These are phyloP conservation scores for Oscheius onirici DNA, from an alignment of 2,888 invertebrate genomes.

Conservation along the genomic window DNA sequence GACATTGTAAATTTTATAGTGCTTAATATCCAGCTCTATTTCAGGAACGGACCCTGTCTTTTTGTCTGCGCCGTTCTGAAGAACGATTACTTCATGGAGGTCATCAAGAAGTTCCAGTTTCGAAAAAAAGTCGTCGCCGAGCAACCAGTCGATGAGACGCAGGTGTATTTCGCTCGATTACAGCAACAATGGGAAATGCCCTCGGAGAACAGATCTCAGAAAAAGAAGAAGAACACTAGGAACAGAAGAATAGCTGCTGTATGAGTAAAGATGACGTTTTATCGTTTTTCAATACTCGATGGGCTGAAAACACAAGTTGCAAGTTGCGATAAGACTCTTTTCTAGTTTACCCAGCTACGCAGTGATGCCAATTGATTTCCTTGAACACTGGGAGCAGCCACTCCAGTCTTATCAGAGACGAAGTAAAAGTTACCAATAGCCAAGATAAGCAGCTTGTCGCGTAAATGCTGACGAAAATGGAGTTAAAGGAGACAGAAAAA, in stretches of 20 bases:
- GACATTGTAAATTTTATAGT: too few relatives aligned
- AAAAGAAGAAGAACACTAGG: too few relatives aligned
- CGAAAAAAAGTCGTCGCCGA: too few relatives aligned
- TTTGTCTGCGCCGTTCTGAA: too few relatives aligned
- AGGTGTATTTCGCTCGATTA: too few relatives aligned
- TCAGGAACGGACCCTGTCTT: too few relatives aligned
- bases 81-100: too few relatives aligned
- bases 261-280: neutral
- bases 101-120: too few relatives aligned
- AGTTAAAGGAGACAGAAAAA: neutral
- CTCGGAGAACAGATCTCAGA: too few relatives aligned
- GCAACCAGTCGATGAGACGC: too few relatives aligned
- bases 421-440: neutral
- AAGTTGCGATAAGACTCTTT: neutral
- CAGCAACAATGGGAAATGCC: too few relatives aligned
- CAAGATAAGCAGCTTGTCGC: neutral
- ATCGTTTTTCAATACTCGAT: neutral
- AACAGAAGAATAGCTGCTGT: neutral
- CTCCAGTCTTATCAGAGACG: neutral
- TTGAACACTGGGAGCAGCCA: neutral
- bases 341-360: neutral
- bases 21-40: too few relatives aligned
- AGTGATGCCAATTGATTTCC: neutral
- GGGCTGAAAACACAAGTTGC: neutral
- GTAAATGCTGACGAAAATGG: neutral